A percentile compares a stretch with the other conserved stretches of the same genome.
phyloP scores from a whole-genome alignment of 2,113 vertebrate species.

The Elachura formosa region DNA sequence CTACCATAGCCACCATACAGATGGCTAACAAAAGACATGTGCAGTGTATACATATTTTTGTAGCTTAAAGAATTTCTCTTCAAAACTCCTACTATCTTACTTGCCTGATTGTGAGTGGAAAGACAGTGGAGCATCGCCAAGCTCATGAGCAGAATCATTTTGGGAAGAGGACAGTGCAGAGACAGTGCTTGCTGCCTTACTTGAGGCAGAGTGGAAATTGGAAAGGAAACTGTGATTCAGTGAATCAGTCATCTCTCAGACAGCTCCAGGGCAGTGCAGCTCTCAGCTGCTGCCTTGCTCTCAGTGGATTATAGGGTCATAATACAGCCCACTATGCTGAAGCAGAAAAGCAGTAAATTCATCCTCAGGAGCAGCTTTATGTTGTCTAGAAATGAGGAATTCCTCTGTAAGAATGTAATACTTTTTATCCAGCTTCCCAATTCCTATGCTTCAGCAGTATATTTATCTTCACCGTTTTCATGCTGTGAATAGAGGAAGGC shows the following conservation, averaged over 20 bases:
- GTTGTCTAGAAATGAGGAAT: conserved; percentile 22
- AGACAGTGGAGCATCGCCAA: not conserved
- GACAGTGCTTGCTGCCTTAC: not conserved
- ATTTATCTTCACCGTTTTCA: not conserved
- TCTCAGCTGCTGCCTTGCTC: not conserved
- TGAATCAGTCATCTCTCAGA: not conserved
- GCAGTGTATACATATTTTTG: not conserved
- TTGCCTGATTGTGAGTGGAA: not conserved
- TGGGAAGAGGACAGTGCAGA: not conserved
- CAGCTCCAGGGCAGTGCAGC: not conserved
- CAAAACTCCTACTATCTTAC: not conserved
- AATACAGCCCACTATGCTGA: not conserved
- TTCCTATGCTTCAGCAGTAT: not conserved
- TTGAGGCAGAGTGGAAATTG: not conserved
- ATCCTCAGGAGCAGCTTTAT: not conserved
- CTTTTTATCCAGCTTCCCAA: not conserved
- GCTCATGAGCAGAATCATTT: not conserved
- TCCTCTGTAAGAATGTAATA: not conserved
- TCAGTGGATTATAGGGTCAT: not conserved
- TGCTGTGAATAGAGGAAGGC: not conserved
- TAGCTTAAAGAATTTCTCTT: not conserved
- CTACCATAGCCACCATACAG: not conserved
- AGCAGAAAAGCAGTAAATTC: conserved; percentile 8
- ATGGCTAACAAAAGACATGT: not conserved
- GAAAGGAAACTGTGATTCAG: not conserved